phyloP scores from a whole-genome alignment of 2,888 invertebrate genomes.

The Altica lythri region DNA sequence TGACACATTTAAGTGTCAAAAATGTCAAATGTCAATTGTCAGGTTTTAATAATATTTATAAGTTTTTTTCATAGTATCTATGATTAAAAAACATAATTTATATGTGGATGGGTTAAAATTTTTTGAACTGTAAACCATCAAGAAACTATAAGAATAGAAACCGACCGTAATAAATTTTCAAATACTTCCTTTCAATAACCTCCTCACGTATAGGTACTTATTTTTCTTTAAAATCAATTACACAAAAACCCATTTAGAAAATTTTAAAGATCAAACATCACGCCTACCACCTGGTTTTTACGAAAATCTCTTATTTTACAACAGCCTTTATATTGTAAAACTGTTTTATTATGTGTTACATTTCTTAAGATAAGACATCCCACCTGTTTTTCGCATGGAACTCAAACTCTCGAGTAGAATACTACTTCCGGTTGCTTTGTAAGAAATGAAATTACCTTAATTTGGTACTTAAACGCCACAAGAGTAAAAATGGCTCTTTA shows the following conservation, averaged over 20 bases:
- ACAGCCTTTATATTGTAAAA: slow-evolving; percentile 39
- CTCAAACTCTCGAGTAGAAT: slow-evolving; percentile 36
- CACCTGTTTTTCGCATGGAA: slow-evolving; percentile 49
- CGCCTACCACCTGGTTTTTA: slow-evolving; percentile 54
- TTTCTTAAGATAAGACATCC: slow-evolving; percentile 47
- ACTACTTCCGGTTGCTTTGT: slow-evolving; percentile 45
- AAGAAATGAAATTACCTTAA: slow-evolving; percentile 45
- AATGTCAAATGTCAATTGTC: too few species aligned
- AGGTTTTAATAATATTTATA: too few species aligned
- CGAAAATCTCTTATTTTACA: slow-evolving; percentile 39
- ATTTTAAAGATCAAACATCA: slow-evolving; percentile 48
- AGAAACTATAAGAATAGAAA: neutral
- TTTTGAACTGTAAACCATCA: too few species aligned
- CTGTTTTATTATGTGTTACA: slow-evolving; percentile 39
- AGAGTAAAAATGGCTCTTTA: slow-evolving; percentile 37
- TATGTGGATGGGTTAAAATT: too few species aligned
- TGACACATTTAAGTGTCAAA: too few species aligned
- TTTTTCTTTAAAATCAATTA: slow-evolving; percentile 33
- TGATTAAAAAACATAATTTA: too few species aligned
- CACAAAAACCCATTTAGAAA: slow-evolving; percentile 25
- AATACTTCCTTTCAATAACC: slow-evolving; percentile 14
- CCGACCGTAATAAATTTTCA: slow-evolving; percentile 32
- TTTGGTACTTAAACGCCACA: slow-evolving; percentile 48
- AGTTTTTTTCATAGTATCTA: too few species aligned
- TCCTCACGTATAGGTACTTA: slow-evolving; percentile 38